Base-by-base conservation (phyloP, 2,888 invertebrate genomes). In the Eugnorisma glareosa region DNA sequence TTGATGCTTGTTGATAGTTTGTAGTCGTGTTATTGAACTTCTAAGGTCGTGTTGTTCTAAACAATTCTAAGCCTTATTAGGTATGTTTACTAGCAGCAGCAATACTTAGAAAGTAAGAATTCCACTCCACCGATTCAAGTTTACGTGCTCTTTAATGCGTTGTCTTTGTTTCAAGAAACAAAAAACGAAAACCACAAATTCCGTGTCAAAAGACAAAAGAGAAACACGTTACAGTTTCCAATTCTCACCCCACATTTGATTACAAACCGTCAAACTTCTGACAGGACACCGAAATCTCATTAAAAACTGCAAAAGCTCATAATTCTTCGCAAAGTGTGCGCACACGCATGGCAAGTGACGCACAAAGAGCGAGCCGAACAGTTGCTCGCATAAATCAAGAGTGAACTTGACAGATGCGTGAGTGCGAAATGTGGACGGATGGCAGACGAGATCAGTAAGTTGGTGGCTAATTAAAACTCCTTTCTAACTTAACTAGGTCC, bases 351-450 rank as follows among this genome's bases (percentile, higher is more conserved):
- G 43, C 31, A 45, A n/a, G 73, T 88, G 88, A 88, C 89, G 84
- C 88, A 89, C 81, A 89, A 89, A 88, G 86, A 82, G 83, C 71
- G 71, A 63, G 81, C 70, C 75, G 72, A 85, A 84, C 92, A 92
- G 87, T 92, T 91, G 93, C 79, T 77, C 85, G 80, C 85, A 93
- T 95, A 93, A 94, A 94, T 95, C 93, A 93, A 88, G 89, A 87
- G 87, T 90, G 89, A 92, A 92, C 93, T 93, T 94, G 93, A 92
- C 93, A 92, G 92, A 73, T 68, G 90, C 89, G 89, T 89, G 70
- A 78, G 76, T 88, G 86, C 88, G 88, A 79, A 82, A 74, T 77
- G 79, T 71, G 84, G 40, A 74, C 59, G 11, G 66, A 43, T 37
- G 15, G n/a, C 78, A 79, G 59, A 79, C 74, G 0, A 45, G 28